phyloP scores from a whole-genome alignment of 2,797 vertebrate species.

The Coluber constrictor region DNA sequence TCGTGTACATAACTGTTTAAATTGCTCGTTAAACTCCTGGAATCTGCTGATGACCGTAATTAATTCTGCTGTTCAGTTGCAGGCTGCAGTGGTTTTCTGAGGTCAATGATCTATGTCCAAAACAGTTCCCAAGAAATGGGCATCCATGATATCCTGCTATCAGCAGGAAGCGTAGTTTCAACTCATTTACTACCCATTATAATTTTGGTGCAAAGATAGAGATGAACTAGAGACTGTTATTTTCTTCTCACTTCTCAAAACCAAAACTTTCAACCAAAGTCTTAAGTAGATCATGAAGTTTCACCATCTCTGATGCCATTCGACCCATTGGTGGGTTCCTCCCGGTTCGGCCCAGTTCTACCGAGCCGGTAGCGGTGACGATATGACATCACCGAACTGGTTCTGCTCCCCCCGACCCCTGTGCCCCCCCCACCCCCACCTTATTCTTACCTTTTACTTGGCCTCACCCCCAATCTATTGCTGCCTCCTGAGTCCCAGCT shows the following conservation, averaged over 20 bases:
- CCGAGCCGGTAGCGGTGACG: too few relatives aligned
- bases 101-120: conserved; percentile 39
- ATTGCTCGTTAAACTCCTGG: conserved; percentile 48
- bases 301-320: background rate
- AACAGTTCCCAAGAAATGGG: conserved; percentile 10
- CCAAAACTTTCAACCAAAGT: background rate
- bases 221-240: fast-evolving
- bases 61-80: conserved; percentile 7
- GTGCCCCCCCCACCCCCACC: too few relatives aligned
- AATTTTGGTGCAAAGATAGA: background rate
- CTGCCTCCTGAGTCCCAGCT: too few relatives aligned
- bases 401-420: too few relatives aligned
- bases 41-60: conserved; percentile 41
- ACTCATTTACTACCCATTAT: conserved; percentile 22
- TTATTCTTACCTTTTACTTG: too few relatives aligned
- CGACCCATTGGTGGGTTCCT: too few relatives aligned
- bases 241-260: background rate
- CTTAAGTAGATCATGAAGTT: background rate
- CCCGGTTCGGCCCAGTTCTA: too few relatives aligned
- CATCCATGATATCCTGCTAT: conserved; percentile 14
- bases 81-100: conserved; percentile 39
- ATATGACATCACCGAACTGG: too few relatives aligned
- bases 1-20: conserved; percentile 56
- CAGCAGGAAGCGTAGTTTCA: conserved; percentile 24
- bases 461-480: too few relatives aligned